These are phyloP conservation scores for Lasioglossum baleicum DNA, from an alignment of 1,140 invertebrate genomes.

Conservation along the genomic window DNA sequence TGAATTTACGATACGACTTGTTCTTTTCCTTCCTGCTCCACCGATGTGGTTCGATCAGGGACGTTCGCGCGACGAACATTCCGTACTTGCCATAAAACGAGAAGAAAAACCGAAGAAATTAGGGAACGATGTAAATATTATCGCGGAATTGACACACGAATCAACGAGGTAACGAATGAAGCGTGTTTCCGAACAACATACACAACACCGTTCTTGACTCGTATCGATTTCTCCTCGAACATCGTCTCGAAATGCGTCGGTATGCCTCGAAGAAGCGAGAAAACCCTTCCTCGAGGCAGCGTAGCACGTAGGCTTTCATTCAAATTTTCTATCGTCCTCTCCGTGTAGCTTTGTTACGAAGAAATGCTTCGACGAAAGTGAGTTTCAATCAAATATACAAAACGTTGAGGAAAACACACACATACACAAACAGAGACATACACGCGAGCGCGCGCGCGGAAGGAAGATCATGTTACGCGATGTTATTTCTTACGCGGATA, in stretches of 20 bases:
- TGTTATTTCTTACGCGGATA: neutral
- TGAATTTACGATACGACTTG: neutral
- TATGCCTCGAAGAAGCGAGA: neutral
- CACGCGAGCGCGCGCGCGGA: too few species aligned
- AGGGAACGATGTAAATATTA: conserved; percentile 53
- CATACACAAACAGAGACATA: neutral
- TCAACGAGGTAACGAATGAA: conserved; percentile 17
- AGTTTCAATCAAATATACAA: conserved; percentile 9
- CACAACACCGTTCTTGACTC: neutral
- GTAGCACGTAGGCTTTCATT: neutral
- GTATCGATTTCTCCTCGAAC: neutral
- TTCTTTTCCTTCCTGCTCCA: too few species aligned
- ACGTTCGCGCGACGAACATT: conserved; percentile 55
- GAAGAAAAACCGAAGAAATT: conserved; percentile 27
- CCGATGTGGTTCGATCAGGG: neutral
- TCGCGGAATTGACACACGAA: conserved; percentile 11
- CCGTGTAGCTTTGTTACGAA: neutral
- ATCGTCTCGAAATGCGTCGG: neutral
- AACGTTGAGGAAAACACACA: neutral
- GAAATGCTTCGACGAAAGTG: neutral
- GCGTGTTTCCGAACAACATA: neutral
- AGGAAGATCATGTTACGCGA: neutral
- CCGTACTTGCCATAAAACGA: conserved; percentile 60
- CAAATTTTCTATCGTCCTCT: neutral
- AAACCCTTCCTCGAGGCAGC: neutral